A percentile compares a stretch with the other conserved stretches of the same genome.
Evolutionary conservation across 2,888 invertebrate species (phyloP).

Genomic region (Pterostichus niger): DNA sequence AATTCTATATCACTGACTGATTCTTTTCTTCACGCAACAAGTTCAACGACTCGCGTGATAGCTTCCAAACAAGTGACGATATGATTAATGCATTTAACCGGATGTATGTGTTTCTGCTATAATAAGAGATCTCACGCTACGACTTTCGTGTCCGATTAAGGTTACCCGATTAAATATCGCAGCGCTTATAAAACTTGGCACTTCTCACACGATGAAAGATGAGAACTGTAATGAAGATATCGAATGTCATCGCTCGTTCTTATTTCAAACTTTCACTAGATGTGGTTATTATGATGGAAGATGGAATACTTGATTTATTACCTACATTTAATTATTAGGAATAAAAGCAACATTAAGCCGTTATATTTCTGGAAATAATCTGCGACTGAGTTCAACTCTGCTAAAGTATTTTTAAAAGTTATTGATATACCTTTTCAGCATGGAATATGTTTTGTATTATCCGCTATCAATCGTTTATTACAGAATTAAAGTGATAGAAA

Average conservation of each 20-base stretch:
- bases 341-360: too few relatives aligned
- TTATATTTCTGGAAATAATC: not conserved
- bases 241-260: conserved; percentile 5
- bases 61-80: conserved; percentile 60
- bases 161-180: conserved; percentile 46
- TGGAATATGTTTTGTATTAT: too few relatives aligned
- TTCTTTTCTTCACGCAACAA: conserved; percentile 55
- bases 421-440: too few relatives aligned
- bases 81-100: conserved; percentile 62
- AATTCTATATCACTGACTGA: conserved; percentile 11
- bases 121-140: conserved; percentile 60
- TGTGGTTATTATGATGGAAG: conserved; percentile 11
- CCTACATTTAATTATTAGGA: too few relatives aligned
- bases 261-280: conserved; percentile 26
- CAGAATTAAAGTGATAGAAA: too few relatives aligned
- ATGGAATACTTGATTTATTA: conserved; percentile 6
- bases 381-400: not conserved
- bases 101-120: conserved; percentile 61
- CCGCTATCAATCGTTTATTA: too few relatives aligned
- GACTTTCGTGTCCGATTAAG: conserved; percentile 49
- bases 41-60: conserved; percentile 61
- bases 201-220: conserved; percentile 24
- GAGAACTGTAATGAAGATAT: conserved; percentile 32
- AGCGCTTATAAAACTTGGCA: conserved; percentile 31
- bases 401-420: too few relatives aligned